Conservation (phyloP, 2,113 vertebrate genomes). For the Python bivittatus region DNA sequence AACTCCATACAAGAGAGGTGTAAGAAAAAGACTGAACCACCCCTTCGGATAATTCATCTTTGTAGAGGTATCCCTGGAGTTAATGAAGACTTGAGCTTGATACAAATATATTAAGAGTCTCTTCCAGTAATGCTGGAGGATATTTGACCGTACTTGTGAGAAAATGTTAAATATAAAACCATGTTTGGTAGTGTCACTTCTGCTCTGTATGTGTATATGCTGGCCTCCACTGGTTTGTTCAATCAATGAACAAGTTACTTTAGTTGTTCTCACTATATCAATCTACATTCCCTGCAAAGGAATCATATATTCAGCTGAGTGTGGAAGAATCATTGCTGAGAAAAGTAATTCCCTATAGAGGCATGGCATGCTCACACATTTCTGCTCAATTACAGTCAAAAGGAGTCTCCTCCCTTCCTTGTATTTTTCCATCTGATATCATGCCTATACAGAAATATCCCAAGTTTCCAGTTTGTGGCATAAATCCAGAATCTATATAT, state of each 20-base stretch:
- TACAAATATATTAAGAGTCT: not conserved
- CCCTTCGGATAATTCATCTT: not conserved
- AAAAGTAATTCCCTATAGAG: not conserved
- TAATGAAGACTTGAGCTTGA: not conserved
- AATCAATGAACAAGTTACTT: not conserved
- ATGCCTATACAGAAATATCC: not conserved
- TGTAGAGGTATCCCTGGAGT: not conserved
- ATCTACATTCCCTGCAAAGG: slow-evolving; percentile 29
- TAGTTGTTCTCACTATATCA: not conserved
- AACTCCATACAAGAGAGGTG: not conserved
- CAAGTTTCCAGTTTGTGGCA: not conserved
- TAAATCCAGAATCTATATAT: not conserved
- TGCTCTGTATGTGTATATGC: not conserved
- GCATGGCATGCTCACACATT: not conserved
- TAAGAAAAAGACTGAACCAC: not conserved
- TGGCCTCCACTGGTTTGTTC: slow-evolving; percentile 26
- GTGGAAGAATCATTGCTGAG: not conserved
- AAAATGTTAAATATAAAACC: slow-evolving; percentile 8
- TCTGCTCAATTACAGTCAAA: not conserved
- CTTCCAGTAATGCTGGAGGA: not conserved
- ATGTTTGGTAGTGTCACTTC: not conserved
- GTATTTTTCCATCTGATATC: not conserved
- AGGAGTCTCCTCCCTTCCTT: not conserved
- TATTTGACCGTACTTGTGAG: not conserved
- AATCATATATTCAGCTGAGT: not conserved